phyloP scores from a whole-genome alignment of 2,113 vertebrate species.

The Onychorhynchus coronatus region DNA sequence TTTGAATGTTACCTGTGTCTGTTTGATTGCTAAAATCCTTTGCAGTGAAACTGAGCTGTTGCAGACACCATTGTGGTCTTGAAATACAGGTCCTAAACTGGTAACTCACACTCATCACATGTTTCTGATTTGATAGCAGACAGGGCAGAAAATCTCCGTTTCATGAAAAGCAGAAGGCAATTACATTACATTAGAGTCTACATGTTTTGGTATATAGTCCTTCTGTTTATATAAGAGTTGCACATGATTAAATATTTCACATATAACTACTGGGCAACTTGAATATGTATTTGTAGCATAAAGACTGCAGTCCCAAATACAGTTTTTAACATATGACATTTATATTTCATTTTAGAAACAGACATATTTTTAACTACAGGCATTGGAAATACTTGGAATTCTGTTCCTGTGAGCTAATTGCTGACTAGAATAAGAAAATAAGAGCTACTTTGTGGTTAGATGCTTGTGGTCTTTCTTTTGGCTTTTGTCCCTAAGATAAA shows the following conservation, averaged over 20 bases:
- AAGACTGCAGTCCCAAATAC: background rate
- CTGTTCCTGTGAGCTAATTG: conserved; percentile 60
- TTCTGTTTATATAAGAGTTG: background rate
- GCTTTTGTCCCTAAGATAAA: conserved; percentile 56
- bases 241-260: background rate
- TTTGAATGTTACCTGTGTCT: background rate
- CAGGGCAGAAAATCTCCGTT: conserved; percentile 30
- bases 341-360: conserved; percentile 50
- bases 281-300: background rate
- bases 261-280: background rate
- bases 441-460: conserved; percentile 54
- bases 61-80: background rate
- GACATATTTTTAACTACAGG: conserved; percentile 49
- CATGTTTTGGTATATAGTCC: background rate
- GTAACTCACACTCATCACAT: background rate
- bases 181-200: background rate
- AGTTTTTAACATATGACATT: background rate
- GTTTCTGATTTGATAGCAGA: conserved; percentile 36
- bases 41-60: background rate
- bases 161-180: conserved; percentile 35
- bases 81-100: background rate
- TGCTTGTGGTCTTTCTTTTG: conserved; percentile 55
- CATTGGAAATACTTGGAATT: conserved; percentile 65
- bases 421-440: conserved; percentile 53
- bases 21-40: background rate